Evolutionary conservation across 2,797 vertebrate species (phyloP), one percentile per base, ranked within the genome.

Genomic region (Xerus rutilus): DNA sequence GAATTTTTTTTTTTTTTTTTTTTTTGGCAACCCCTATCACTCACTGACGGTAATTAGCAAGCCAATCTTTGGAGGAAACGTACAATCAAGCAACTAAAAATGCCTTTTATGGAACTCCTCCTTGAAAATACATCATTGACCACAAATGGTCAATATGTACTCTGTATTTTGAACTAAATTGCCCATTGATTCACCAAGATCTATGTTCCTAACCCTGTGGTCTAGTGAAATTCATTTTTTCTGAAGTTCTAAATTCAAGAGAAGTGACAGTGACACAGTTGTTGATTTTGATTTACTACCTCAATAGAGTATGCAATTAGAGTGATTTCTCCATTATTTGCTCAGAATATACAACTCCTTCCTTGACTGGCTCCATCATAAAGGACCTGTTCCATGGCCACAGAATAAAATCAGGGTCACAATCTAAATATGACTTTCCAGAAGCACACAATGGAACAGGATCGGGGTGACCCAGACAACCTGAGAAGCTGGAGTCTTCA

Each of bases 161-260:
- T 96, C 96, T 97, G 88, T 92, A 96, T 97, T 97, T 97, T 92
- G 35, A 98, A 97, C 4, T 79, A 96, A 97, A 97, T 6, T 96
- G 62, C 74, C 39, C 14, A 67, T 0, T 96, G 86, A 96, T 86
- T 96, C 84, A 93, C 45, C 43, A 95, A 96, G 90, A 97, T 86
- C 52, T 93, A 70, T 18, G 15, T 84, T 94, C 84, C 73, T 92
- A 87, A 89, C 11, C 11, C 72, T 94, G n/a, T 35, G 2, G 30
- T 95, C 94, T 77, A 91, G 3, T 70, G 39, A 97, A 93, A 97
- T 93, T 96, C 14, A 83, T 96, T 96, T 95, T 96, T 94, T 70
- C 93, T 69, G 25, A 89, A 96, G 18, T 97, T 94, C 76, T 97
- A 91, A 64, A 96, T 65, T 83, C 72, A 86, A 92, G 92, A 62